Base-by-base conservation (phyloP, 1,140 invertebrate species). In the Drosophila pachea region DNA sequence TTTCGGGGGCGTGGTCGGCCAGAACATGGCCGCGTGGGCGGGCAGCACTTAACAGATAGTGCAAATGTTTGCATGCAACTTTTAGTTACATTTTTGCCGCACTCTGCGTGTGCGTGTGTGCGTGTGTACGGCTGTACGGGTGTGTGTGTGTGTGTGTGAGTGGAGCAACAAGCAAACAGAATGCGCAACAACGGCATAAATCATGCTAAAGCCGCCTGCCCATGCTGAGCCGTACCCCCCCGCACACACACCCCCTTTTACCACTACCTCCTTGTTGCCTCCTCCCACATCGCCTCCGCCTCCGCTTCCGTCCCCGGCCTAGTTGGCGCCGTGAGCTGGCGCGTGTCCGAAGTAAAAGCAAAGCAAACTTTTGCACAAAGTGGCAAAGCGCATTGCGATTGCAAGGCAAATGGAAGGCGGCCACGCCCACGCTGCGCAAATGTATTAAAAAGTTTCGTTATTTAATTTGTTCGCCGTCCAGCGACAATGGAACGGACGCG, bases 361-460 rank as follows among this genome's bases (percentile, higher is more conserved):
- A 76, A 67, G 77, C 45, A 83, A 78, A 83, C 75, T 83, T 83
- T 83, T 83, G 22, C 62, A 75, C 72, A 78, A 78, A 77, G 73
- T 68, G 36, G 14, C 49, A 59, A 64, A 71, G 54, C 42, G 68
- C 52, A 38, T 62, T 16, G 38, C 6, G 16, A 54, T 14, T 5
- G 40, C n/a, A 42, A 12, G 32, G 36, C n/a, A 11, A 52, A 35
- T 63, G 49, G 22, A 56, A 59, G 55, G 43, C 49, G 50, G 59
- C 66, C 61, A 56, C 43, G 43, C 66, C 66, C 53, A 78, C 69
- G 7, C 40, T 4, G 12, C 12, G 78, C 64, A 83, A 83, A 83
- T 77, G 78, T 83, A 78, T 82, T 82, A 82, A 84, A 84, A 83
- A 83, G 74, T 77, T 83, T 78, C 65, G 65, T 83, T 84, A 83